Evolutionary conservation across 2,113 vertebrate species (phyloP), one percentile per base, ranked within the genome.

Genomic region (Cottus gobio): DNA sequence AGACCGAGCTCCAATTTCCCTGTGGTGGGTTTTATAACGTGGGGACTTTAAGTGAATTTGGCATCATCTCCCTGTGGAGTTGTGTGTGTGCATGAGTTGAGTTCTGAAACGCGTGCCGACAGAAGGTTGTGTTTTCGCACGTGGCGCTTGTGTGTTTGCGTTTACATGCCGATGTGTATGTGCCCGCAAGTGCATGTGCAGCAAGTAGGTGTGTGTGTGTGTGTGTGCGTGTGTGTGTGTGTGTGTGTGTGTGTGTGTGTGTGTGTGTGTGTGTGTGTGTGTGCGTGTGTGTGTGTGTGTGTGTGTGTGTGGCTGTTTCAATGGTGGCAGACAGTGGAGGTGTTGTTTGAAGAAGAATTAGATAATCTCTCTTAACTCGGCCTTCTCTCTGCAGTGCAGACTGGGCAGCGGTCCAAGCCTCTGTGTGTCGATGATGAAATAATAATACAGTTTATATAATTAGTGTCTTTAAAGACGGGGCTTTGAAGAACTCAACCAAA

Each of bases 1-100:
- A 34, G 48, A 28, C 48, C 11, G 2, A 57, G 72, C 82, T 85
- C 36, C 50, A 76, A 83, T 89, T 78, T 75, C 61, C 64, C 68
- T 3, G 48, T 46, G 56, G 54, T 57, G 58, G 65, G 54, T 72
- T 85, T 86, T 68, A 88, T 77, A 78, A 79, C 79, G 64, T 18
- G 31, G 39, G 52, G 64, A 64, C 57, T 67, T 54, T 48, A 83
- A 89, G 63, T 69, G 62, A 88, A 78, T 85, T 82, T 82, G 44
- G 50, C 31, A 24, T 83, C 50, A 72, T 81, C 57, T 84, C 75
- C 61, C 77, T 46, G 54, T 22, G 31, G 64, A 73, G 50, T 42
- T 24, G 30, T 34, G 48, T 56, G 54, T 7, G 11, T n/a, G 28
- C 28, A 6, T 66, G 44, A 48, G 31, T 36, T 50, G 26, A 63